A percentile compares a stretch with the other conserved stretches of the same genome.
phyloP scores from a whole-genome alignment of 2,888 invertebrate species.

The Clunio marinus region DNA sequence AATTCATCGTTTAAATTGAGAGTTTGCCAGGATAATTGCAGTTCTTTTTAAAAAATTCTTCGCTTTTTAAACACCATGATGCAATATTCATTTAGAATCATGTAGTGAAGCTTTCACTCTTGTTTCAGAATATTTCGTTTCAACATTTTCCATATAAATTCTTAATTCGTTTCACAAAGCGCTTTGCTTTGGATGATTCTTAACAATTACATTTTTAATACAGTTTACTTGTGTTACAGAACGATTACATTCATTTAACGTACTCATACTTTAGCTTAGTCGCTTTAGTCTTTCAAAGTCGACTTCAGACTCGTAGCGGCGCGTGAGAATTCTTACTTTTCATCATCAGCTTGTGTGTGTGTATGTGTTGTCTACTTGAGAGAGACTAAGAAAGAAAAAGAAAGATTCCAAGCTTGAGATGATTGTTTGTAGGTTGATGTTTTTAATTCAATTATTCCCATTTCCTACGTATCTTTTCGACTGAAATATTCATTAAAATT shows the following conservation, averaged over 20 bases:
- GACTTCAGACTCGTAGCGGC: neutral
- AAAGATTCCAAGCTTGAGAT: neutral
- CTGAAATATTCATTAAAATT: neutral
- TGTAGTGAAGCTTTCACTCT: neutral
- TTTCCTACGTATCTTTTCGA: neutral
- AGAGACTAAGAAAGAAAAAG: neutral
- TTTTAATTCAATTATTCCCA: slow-evolving; percentile 19
- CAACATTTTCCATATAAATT: neutral
- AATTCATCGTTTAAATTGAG: neutral
- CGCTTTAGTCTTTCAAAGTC: neutral
- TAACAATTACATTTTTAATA: neutral
- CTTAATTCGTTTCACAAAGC: neutral
- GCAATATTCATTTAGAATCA: neutral
- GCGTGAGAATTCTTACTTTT: too few relatives aligned
- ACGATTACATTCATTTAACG: slow-evolving; percentile 17
- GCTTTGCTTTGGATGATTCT: slow-evolving; percentile 9
- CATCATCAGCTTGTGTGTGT: neutral
- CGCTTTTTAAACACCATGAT: neutral
- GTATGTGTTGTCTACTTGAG: neutral
- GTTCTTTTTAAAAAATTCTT: neutral
- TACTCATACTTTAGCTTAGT: neutral
- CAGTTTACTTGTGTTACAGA: neutral
- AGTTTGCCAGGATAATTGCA: neutral
- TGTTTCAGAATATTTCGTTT: neutral
- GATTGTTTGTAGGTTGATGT: slow-evolving; percentile 7